Evolutionary conservation across 2,888 invertebrate genomes (phyloP).

Genomic region (Diploptera punctata): DNA sequence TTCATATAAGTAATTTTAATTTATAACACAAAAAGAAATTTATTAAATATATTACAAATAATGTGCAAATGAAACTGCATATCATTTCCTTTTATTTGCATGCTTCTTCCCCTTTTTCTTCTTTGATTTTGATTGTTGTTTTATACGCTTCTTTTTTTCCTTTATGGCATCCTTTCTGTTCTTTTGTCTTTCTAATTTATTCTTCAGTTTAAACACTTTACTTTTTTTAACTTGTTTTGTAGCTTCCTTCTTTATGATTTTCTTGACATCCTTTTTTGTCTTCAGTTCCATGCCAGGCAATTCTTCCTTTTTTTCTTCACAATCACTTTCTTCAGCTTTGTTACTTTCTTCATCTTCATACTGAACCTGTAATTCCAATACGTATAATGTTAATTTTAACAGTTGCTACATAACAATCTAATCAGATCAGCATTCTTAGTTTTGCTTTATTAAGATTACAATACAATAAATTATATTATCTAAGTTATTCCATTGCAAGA

Average conservation of each 20-base stretch:
- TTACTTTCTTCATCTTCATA: constrained; percentile 49
- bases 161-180: constrained; percentile 71
- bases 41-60: no score
- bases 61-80: no score
- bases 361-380: constrained; percentile 42
- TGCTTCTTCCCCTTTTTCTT: constrained; percentile 25
- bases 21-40: no score
- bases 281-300: constrained; percentile 60
- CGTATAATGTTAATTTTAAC: not conserved
- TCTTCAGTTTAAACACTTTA: constrained; percentile 78
- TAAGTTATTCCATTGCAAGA: no score
- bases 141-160: constrained; percentile 49
- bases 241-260: constrained; percentile 72
- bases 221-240: constrained; percentile 77
- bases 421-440: no score
- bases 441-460: no score
- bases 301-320: constrained; percentile 50
- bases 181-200: constrained; percentile 70
- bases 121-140: constrained; percentile 23
- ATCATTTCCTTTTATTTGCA: constrained; percentile 29
- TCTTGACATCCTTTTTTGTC: constrained; percentile 73
- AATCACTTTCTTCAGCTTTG: constrained; percentile 48
- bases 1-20: no score
- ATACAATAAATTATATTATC: no score
- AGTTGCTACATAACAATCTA: not conserved